Evolutionary conservation across 2,113 vertebrate genomes (phyloP).

Genomic region (Melanerpes aurifrons): DNA sequence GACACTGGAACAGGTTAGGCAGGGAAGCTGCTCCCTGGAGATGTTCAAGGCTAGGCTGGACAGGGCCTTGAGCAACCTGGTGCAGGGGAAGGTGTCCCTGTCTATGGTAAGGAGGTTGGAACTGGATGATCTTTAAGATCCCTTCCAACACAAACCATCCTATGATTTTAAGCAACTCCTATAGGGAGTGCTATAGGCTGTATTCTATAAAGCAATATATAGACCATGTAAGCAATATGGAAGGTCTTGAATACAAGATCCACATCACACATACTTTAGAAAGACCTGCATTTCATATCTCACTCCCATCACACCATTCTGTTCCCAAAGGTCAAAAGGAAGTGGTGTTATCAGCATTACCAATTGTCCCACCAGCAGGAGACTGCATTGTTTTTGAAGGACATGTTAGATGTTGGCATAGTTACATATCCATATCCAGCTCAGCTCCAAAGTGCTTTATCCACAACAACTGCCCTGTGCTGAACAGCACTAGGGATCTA

Average conservation of each 20-base stretch:
- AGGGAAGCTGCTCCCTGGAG: no score
- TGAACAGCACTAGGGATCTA: not conserved
- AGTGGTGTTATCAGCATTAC: not conserved
- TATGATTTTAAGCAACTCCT: no score
- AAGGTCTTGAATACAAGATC: fast-evolving
- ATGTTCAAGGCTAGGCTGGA: no score
- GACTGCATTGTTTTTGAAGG: not conserved
- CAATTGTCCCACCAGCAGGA: not conserved
- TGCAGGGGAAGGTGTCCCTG: no score
- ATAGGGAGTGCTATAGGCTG: no score
- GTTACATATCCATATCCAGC: not conserved
- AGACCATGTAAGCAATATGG: not conserved
- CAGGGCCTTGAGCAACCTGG: no score
- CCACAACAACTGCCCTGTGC: not conserved
- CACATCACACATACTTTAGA: not conserved
- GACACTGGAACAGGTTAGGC: no score
- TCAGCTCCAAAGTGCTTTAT: not conserved
- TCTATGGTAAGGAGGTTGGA: no score
- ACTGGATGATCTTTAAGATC: no score
- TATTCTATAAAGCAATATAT: not conserved
- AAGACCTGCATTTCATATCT: not conserved
- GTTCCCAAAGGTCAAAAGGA: not conserved
- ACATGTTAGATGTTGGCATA: not conserved
- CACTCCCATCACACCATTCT: not conserved
- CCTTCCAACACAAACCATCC: no score